phyloP scores from a whole-genome alignment of 2,113 vertebrate genomes.

The Paraplagusia blochii region DNA sequence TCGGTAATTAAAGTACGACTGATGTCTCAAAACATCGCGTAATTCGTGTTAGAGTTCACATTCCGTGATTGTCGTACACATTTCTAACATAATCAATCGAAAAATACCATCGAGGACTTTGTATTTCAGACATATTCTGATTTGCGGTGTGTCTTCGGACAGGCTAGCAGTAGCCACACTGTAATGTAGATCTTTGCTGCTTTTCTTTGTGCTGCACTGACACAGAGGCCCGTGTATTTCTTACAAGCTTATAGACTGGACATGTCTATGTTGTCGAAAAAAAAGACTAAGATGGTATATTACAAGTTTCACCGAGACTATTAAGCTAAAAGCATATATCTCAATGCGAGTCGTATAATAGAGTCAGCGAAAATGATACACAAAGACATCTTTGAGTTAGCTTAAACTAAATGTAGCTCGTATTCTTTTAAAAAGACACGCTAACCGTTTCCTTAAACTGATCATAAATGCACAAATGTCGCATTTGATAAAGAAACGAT shows the following conservation, averaged over 20 bases:
- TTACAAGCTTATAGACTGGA: neutral
- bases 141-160: constrained; percentile 11
- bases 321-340: too few species aligned
- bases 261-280: neutral
- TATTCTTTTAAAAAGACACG: too few species aligned
- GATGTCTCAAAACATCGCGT: neutral
- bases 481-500: too few species aligned
- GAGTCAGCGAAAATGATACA: too few species aligned
- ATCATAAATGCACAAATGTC: too few species aligned
- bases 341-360: too few species aligned
- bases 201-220: constrained; percentile 59
- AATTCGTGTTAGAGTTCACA: neutral
- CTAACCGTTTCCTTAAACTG: too few species aligned
- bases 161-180: constrained; percentile 49
- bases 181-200: constrained; percentile 33
- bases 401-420: too few species aligned
- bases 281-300: neutral
- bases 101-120: too few species aligned
- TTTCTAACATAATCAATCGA: too few species aligned
- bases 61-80: fast-evolving
- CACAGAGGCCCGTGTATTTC: neutral
- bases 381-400: too few species aligned
- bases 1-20: constrained; percentile 30
- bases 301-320: neutral
- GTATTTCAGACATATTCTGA: neutral